Base-by-base conservation (phyloP, 2,888 invertebrate species). In the Mechanitis messenoides region DNA sequence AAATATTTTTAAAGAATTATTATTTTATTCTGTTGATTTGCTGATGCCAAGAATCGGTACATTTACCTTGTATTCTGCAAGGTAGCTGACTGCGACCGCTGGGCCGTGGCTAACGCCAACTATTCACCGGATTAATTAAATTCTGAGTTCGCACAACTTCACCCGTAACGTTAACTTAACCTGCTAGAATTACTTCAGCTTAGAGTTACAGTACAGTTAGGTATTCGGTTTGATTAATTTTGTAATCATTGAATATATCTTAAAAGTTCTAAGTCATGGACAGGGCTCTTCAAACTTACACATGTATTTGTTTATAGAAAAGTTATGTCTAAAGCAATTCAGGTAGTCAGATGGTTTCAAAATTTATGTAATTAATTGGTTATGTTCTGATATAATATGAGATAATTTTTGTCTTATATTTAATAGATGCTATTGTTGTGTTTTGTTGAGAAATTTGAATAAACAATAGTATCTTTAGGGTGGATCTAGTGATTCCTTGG, bases 81-180 rank as follows among this genome's bases (percentile, higher is more conserved):
- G 73, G 74, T 76, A 69, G 72, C 68, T 67, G 67, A 63, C 68
- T 69, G 70, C 74, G 79, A 71, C 71, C 79, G 70, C 66, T 78
- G 68, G 73, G 63, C 72, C 71, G 72, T 68, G 68, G 69, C 68
- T 70, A 73, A 69, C 70, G 72, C 69, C 70, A 74, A 76, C 79
- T 74, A 77, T 78, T 72, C 72, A 67, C 69, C 63, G 68, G 75
- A 81, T 82, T 82, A 82, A 82, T 82, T 82, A 81, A 81, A 82
- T 82, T 80, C 79, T 74, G 70, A 70, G 69, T 68, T 68, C 62
- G 62, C 71, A 59, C 68, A 67, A 70, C 66, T 71, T 62, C 66
- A 65, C 60, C 62, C 68, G 71, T 70, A 71, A 68, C 66, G 73
- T 69, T 73, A 71, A 73, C 74, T 76, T 73, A 75, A 74, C 74